phyloP scores from a whole-genome alignment of 2,797 vertebrate genomes.

The Apogon talboti region DNA sequence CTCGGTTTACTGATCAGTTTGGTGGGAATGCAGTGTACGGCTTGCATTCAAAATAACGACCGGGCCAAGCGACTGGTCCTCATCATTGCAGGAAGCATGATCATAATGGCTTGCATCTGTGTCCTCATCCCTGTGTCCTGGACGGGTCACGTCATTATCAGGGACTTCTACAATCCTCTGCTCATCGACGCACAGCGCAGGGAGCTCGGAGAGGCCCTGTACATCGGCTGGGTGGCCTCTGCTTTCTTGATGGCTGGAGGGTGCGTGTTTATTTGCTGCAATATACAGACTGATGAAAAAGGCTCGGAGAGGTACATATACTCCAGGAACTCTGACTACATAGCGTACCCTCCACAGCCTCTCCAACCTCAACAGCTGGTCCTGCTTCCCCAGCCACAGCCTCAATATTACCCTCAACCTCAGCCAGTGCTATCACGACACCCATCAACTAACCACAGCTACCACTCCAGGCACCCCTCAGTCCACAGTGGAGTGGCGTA shows the following conservation, averaged over 20 bases:
- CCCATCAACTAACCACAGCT: slow-evolving; percentile 72
- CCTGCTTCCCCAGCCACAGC: slow-evolving; percentile 59
- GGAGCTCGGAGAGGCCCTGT: slow-evolving; percentile 94
- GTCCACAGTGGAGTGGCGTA: slow-evolving; percentile 80
- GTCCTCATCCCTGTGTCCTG: slow-evolving; percentile 91
- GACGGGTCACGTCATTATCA: slow-evolving; percentile 88
- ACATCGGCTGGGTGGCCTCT: slow-evolving; percentile 89
- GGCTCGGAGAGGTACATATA: slow-evolving; percentile 67
- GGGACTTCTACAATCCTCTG: slow-evolving; percentile 89
- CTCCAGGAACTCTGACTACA: slow-evolving; percentile 68
- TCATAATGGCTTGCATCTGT: slow-evolving; percentile 84
- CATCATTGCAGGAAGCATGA: slow-evolving; percentile 84
- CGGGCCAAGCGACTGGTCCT: slow-evolving; percentile 81
- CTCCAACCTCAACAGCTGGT: slow-evolving; percentile 75
- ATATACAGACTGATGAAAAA: slow-evolving; percentile 65
- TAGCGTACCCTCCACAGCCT: slow-evolving; percentile 71
- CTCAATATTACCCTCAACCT: slow-evolving; percentile 51
- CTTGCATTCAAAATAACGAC: slow-evolving; percentile 76
- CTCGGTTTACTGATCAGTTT: slow-evolving; percentile 85
- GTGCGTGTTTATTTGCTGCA: slow-evolving; percentile 85
- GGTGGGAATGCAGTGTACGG: slow-evolving; percentile 85
- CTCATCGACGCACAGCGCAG: slow-evolving; percentile 86
- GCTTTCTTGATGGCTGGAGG: slow-evolving; percentile 86
- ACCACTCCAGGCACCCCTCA: slow-evolving; percentile 76
- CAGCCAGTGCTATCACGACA: slow-evolving; percentile 75